Base-by-base conservation (phyloP, 2,113 vertebrate genomes). In the Psittacara wagleri region DNA sequence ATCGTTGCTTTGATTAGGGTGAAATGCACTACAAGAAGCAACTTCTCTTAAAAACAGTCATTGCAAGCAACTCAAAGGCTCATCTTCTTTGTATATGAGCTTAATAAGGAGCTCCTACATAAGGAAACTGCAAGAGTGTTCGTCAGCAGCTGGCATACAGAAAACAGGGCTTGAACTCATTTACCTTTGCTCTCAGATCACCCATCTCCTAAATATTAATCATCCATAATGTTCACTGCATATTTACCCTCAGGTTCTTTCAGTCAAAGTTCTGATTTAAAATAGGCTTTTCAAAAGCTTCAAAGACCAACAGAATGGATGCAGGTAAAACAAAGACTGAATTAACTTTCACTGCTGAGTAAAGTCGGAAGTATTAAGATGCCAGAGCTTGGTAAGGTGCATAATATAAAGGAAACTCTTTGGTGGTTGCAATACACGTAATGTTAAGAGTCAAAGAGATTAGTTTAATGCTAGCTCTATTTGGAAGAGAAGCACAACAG, bases 381-480 rank as follows among this genome's bases (percentile, higher is more conserved):
- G 37, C 5, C 10, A 28, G 28, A 74, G 9, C 62, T 86, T 83
- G 28, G 17, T 54, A 75, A 63, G 12, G 18, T 25, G 13, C 29
- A 59, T 27, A 37, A 11, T 48, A 11, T 46, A 41, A 67, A 70
- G 43, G 29, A 68, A 80, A 81, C 16, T 2, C 14, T 62, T 70
- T 61, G 14, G 6, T 13, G 3, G 19, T 86, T 73, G 0, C n/a
- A 0, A 39, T 22, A 12, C 14, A n/a, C n/a, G 1, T 39, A 46
- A 55, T 78, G 49, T 16, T 86, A 17, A 54, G 8, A 81, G 7
- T 63, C 37, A 68, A 70, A 72, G 35, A 86, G 8, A 15, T 9
- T 67, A 8, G 11, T 78, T 94, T 72, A 55, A 20, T 64, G 17
- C 28, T 68, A 61, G 3, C 11, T 92, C 14, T 68, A 0, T 51